Conservation (phyloP, 2,888 invertebrate genomes). For the Syrista parreyssii region DNA sequence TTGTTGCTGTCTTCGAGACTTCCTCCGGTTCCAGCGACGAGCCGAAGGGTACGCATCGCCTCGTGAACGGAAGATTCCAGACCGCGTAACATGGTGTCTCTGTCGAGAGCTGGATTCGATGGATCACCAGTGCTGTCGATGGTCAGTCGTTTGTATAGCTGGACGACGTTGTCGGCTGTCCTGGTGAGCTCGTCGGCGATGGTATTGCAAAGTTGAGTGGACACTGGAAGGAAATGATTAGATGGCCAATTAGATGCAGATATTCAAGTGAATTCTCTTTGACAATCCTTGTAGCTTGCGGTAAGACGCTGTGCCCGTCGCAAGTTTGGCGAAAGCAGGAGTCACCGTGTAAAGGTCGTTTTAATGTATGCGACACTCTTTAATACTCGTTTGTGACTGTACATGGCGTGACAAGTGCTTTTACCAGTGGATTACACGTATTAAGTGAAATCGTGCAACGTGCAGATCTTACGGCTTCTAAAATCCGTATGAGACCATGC, state of each 20-base stretch:
- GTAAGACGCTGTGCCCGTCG: neutral
- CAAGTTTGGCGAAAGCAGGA: neutral
- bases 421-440: neutral
- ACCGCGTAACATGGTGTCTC: conserved; percentile 67
- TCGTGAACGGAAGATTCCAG: conserved; percentile 64
- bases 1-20: conserved; percentile 41
- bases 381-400: neutral
- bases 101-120: conserved; percentile 52
- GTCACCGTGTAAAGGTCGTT: neutral
- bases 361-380: neutral
- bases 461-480: conserved; percentile 42
- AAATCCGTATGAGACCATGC: conserved; percentile 62
- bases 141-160: conserved; percentile 75
- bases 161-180: conserved; percentile 78
- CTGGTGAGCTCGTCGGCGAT: conserved; percentile 74
- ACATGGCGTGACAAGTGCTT: neutral
- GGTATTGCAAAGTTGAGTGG: conserved; percentile 73
- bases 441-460: conserved; percentile 43
- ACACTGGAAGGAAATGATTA: conserved; percentile 65
- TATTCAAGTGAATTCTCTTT: neutral
- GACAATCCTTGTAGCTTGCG: conserved; percentile 19
- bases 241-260: neutral
- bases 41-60: conserved; percentile 63
- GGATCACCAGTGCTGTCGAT: conserved; percentile 67
- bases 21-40: conserved; percentile 54